A percentile compares a stretch with the other conserved stretches of the same genome.
Evolutionary conservation across 1,140 invertebrate species (phyloP).

Genomic region (Ganaspis sp.): DNA sequence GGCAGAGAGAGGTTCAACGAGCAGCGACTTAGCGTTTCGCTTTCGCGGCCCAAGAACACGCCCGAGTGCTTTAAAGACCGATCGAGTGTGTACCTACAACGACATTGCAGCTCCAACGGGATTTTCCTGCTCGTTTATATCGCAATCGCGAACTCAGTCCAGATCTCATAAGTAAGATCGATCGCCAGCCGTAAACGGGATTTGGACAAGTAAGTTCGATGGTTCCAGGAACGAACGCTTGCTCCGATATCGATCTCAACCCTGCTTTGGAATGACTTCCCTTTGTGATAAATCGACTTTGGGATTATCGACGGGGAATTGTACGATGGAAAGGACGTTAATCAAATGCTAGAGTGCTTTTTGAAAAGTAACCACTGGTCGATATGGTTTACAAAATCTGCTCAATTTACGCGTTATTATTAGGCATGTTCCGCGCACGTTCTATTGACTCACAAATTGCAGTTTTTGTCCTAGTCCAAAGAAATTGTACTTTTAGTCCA

Average conservation of each 20-base stretch:
- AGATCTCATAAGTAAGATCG: conserved; percentile 38
- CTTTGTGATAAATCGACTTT: conserved; percentile 26
- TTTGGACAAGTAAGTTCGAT: conserved; percentile 22
- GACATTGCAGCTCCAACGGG: conserved; percentile 32
- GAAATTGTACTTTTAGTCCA: too few relatives aligned
- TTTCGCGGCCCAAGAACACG: conserved; percentile 53
- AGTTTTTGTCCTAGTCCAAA: too few relatives aligned
- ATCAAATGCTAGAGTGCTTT: conserved; percentile 23
- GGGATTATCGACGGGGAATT: conserved; percentile 15
- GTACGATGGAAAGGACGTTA: conserved; percentile 13
- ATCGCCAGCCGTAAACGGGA: conserved; percentile 32
- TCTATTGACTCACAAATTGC: too few relatives aligned
- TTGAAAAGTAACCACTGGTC: conserved; percentile 23
- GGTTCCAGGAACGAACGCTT: conserved; percentile 11
- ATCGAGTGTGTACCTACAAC: conserved; percentile 17
- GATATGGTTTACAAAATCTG: neutral
- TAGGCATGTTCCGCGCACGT: too few relatives aligned
- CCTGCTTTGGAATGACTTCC: conserved; percentile 12
- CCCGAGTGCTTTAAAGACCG: conserved; percentile 22
- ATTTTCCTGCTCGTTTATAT: conserved; percentile 40
- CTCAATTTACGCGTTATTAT: neutral
- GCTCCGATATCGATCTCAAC: conserved; percentile 6
- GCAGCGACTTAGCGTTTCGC: conserved; percentile 51
- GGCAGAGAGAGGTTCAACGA: conserved; percentile 25
- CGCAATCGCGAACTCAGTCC: conserved; percentile 36